These are phyloP conservation scores for Gambusia affinis DNA, from an alignment of 2,113 vertebrate genomes.

Conservation along the genomic window DNA sequence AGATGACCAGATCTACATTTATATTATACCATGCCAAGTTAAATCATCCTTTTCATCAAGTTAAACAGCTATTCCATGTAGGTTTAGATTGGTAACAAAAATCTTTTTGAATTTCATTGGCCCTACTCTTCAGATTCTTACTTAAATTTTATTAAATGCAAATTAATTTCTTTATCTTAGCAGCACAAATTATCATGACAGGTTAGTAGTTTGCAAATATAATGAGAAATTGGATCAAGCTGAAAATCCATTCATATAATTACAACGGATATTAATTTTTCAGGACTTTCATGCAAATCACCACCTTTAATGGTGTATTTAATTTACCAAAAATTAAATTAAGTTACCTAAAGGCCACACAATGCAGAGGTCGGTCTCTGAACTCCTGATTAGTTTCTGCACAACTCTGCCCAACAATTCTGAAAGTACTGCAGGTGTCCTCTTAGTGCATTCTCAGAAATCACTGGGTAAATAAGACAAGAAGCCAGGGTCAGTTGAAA, in stretches of 20 bases:
- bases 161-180: constrained; percentile 18
- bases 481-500: constrained; percentile 25
- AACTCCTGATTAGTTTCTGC: constrained; percentile 11
- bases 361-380: neutral
- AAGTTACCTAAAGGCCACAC: neutral
- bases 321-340: neutral
- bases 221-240: constrained; percentile 24
- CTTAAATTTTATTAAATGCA: constrained; percentile 23
- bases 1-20: constrained; percentile 30
- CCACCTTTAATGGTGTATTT: neutral
- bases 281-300: constrained; percentile 16
- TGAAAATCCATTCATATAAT: constrained; percentile 2
- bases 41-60: constrained; percentile 7
- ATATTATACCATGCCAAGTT: constrained; percentile 14
- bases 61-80: neutral
- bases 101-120: neutral
- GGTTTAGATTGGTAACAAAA: neutral
- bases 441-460: constrained; percentile 17
- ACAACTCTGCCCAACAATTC: neutral
- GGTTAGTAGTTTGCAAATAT: constrained; percentile 35
- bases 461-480: constrained; percentile 14
- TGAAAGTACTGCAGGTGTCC: constrained; percentile 9
- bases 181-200: constrained; percentile 10
- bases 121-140: neutral
- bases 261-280: constrained; percentile 18